Conservation (phyloP, 2,113 vertebrate species). For the Pelvicachromis taeniatus region DNA sequence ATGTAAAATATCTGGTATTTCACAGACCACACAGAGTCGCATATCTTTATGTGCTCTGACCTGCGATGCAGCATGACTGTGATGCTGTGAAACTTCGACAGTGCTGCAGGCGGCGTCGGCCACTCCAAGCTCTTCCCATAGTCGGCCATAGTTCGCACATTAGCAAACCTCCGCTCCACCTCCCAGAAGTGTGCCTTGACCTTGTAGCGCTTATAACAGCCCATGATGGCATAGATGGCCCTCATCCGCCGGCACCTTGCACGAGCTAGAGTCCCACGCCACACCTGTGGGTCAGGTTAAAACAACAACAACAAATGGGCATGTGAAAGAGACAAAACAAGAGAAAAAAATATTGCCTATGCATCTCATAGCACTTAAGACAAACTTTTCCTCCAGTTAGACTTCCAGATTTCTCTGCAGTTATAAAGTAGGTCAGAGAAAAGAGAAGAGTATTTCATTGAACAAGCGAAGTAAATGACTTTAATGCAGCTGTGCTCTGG, state of each 20-base stretch:
- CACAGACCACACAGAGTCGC: not conserved
- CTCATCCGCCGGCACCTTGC: constrained; percentile 74
- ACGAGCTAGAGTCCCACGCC: constrained; percentile 86
- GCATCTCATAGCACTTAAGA: not conserved
- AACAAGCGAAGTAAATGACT: constrained; percentile 31
- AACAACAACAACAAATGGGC: not conserved
- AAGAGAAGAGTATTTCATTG: constrained; percentile 4
- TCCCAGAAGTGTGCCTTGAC: constrained; percentile 83
- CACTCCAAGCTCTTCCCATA: constrained; percentile 81
- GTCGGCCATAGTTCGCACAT: constrained; percentile 75
- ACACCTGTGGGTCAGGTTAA: constrained; percentile 70
- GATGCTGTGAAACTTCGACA: constrained; percentile 79
- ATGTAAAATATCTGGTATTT: not conserved
- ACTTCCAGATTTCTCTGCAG: constrained; percentile 17
- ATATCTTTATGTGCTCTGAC: constrained; percentile 54
- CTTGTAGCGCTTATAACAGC: constrained; percentile 84
- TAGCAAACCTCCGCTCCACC: constrained; percentile 78
- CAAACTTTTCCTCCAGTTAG: constrained; percentile 31
- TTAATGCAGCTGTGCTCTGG: constrained; percentile 37
- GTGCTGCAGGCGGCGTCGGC: constrained; percentile 76
- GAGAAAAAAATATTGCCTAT: not conserved
- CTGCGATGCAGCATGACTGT: constrained; percentile 80
- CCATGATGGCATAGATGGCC: constrained; percentile 84
- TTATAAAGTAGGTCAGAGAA: constrained; percentile 57
- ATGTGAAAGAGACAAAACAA: not conserved